Base-by-base conservation (phyloP, 2,113 vertebrate genomes). In the Turnix velox region DNA sequence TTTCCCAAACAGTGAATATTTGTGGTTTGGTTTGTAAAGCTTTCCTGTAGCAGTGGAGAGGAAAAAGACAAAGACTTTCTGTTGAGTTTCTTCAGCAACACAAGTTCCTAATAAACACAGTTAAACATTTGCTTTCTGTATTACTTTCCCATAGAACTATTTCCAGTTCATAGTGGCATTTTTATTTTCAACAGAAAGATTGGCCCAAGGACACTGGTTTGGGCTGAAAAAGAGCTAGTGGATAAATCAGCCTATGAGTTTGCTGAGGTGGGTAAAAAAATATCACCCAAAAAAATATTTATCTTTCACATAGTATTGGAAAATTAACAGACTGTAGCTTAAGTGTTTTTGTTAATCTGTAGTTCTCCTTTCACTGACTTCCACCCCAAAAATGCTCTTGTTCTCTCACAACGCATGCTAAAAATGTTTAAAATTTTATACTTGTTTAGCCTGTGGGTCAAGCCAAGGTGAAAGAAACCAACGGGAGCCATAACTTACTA, bases 191-290 rank as follows among this genome's bases (percentile, higher is more conserved):
- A 79, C 96, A 99, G 99, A 87, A 97, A 98, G 78, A 99, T 99
- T 80, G 99, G 99, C 18, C 99, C 99, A 25, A 97, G 99, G 90
- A 98, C 98, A 67, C 97, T 97, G 84, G 98, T 99, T 40, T 99
- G 99, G 99, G 99, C 99, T 31, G 99, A 99, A 97, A 99, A 98
- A 87, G 99, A 99, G 77, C 97, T 98, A 62, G 98, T 99, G 94
- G 99, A 99, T 62, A 98, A 98, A 91, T 99, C 98, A 1, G 99
- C 98, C 4, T 98, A 98, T 51, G 99, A 99, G 97, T 99, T 99
- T 98, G 98, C 98, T 24, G 98, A 99, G 98, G 99, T 99, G 84
- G 75, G 98, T 97, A 52, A 39, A 49, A 45, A 48, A 80, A n/a
- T n/a, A n/a, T n/a, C n/a, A n/a, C n/a, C n/a, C n/a, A 37, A 14